A percentile compares a stretch with the other conserved stretches of the same genome.
These are phyloP conservation scores for Sinelater perroti DNA, from an alignment of 2,888 invertebrate genomes.

Conservation along the genomic window DNA sequence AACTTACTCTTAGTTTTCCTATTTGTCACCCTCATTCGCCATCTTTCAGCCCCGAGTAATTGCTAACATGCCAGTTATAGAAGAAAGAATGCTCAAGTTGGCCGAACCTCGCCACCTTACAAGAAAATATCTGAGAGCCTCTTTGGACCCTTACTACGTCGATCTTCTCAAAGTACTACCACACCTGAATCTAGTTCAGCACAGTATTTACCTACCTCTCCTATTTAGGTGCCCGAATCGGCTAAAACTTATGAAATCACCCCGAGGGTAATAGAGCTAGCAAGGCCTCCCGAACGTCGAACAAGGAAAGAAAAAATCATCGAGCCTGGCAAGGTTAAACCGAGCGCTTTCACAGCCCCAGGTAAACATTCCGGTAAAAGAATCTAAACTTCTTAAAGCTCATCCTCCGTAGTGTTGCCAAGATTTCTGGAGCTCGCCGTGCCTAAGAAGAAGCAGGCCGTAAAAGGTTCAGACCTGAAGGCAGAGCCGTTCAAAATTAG, in stretches of 20 bases:
- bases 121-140: constrained; percentile 36
- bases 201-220: no score
- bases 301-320: constrained; percentile 28
- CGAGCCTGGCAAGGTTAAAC: constrained; percentile 36
- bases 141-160: constrained; percentile 37
- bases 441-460: constrained; percentile 54
- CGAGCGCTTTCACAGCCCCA: constrained; percentile 33
- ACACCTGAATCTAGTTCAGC: neutral
- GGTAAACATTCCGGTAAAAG: neutral
- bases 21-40: neutral
- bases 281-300: constrained; percentile 54
- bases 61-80: constrained; percentile 33
- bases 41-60: constrained; percentile 36
- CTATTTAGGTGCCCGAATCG: constrained; percentile 57
- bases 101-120: constrained; percentile 30
- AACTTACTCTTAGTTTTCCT: constrained; percentile 19
- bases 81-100: constrained; percentile 26
- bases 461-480: constrained; percentile 59
- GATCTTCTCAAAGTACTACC: constrained; percentile 26
- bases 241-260: constrained; percentile 61
- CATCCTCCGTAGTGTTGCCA: constrained; percentile 47
- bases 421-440: constrained; percentile 51
- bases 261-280: constrained; percentile 60
- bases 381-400: neutral
- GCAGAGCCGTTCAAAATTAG: constrained; percentile 63